These are phyloP conservation scores for Chitala chitala DNA, from an alignment of 2,113 vertebrate genomes.

Conservation along the genomic window DNA sequence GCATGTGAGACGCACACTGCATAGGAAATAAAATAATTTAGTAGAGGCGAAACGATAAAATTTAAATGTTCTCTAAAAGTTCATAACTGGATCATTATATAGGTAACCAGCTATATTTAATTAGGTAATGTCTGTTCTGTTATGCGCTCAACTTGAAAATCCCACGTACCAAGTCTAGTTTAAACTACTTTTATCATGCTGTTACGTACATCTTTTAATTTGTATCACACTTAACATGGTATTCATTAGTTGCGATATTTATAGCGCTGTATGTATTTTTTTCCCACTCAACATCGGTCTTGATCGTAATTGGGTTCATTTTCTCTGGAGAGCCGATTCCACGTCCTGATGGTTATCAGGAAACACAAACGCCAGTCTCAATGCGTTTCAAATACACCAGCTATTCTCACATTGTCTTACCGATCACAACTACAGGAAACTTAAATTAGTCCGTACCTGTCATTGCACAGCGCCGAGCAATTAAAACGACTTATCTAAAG, in stretches of 20 bases:
- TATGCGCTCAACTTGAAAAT: background rate
- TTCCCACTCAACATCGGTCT: background rate
- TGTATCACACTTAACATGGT: no score
- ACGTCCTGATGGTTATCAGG: background rate
- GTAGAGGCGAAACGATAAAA: background rate
- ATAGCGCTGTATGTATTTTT: no score
- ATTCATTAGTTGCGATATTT: no score
- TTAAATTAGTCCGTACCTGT: background rate
- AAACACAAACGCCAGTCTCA: background rate
- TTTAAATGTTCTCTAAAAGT: no score
- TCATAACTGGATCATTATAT: no score
- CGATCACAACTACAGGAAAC: background rate
- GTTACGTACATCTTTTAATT: no score
- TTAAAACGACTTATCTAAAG: conserved; percentile 6
- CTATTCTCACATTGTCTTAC: background rate
- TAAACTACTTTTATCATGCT: background rate
- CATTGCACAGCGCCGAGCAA: background rate
- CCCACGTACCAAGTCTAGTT: background rate
- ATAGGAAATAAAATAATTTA: background rate
- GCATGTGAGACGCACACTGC: background rate
- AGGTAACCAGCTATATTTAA: background rate
- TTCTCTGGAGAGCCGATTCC: no score
- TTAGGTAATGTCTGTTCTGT: background rate
- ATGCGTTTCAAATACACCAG: background rate
- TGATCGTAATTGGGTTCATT: background rate